Evolutionary conservation across 2,888 invertebrate species (phyloP).

Genomic region (Alitta virens): DNA sequence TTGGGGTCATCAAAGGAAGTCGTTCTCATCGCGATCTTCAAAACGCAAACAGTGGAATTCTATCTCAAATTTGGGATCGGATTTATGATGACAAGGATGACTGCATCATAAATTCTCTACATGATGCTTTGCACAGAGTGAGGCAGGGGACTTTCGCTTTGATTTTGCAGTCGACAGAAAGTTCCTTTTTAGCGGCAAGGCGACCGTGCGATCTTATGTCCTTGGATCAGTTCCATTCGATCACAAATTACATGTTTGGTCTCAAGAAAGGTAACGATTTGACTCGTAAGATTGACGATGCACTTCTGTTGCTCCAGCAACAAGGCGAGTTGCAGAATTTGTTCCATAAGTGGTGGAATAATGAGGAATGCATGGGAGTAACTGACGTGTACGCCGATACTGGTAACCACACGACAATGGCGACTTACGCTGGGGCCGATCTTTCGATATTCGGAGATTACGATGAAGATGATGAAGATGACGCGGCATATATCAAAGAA

Average conservation of each 20-base stretch:
- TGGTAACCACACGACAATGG: background rate
- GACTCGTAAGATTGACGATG: conserved; percentile 10
- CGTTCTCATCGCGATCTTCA: conserved; percentile 6
- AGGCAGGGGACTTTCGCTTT: conserved; percentile 17
- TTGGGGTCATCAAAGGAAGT: conserved; percentile 16
- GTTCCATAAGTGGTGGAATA: conserved; percentile 25
- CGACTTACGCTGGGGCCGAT: too few relatives aligned
- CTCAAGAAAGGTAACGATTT: conserved; percentile 14
- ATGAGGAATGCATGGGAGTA: conserved; percentile 16
- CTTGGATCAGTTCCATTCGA: conserved; percentile 18
- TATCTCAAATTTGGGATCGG: conserved; percentile 1
- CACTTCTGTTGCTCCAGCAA: conserved; percentile 14
- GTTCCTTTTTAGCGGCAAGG: conserved; percentile 13
- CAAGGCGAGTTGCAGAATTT: conserved; percentile 17
- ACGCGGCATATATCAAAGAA: too few relatives aligned
- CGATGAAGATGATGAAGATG: too few relatives aligned
- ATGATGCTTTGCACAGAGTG: conserved; percentile 17
- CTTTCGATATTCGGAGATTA: too few relatives aligned
- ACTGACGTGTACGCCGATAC: background rate
- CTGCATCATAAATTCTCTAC: background rate
- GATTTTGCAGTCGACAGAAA: conserved; percentile 21
- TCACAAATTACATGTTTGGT: conserved; percentile 23
- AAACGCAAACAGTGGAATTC: background rate
- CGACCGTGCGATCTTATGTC: conserved; percentile 21
- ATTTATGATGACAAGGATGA: background rate